Conservation (phyloP, 2,888 invertebrate species). For the Perdita meconis region DNA sequence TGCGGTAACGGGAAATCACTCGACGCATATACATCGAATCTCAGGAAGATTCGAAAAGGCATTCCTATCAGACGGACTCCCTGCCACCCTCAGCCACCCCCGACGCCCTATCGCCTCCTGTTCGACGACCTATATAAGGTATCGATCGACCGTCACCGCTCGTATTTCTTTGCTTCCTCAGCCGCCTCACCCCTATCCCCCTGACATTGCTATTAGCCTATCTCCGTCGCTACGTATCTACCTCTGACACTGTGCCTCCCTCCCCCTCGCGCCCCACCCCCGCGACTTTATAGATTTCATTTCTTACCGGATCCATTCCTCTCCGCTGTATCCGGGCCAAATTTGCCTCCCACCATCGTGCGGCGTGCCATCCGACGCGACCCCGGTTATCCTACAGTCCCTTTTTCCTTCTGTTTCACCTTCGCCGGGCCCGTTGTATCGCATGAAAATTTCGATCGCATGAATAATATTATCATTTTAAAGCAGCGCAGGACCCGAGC, state of each 20-base stretch:
- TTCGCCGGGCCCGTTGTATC: not conserved
- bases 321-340: constrained; percentile 34
- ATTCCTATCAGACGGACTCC: constrained; percentile 32
- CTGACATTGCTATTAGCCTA: constrained; percentile 60
- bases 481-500: not conserved
- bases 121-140: constrained; percentile 48
- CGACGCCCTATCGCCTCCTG: constrained; percentile 8
- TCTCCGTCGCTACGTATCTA: constrained; percentile 42
- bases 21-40: constrained; percentile 25
- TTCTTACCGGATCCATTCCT: constrained; percentile 45
- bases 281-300: constrained; percentile 56
- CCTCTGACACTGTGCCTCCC: constrained; percentile 39
- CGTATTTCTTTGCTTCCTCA: constrained; percentile 57
- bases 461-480: constrained; percentile 48
- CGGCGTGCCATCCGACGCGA: no score
- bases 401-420: constrained; percentile 29
- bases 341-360: constrained; percentile 4
- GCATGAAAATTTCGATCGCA: constrained; percentile 33
- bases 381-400: not conserved
- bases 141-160: constrained; percentile 55
- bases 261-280: constrained; percentile 3
- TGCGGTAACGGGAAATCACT: constrained; percentile 25
- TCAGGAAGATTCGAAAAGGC: constrained; percentile 28
- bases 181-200: constrained; percentile 35
- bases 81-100: not conserved